Conservation (phyloP, 2,113 vertebrate species). For the Odontophorus gujanensis region DNA sequence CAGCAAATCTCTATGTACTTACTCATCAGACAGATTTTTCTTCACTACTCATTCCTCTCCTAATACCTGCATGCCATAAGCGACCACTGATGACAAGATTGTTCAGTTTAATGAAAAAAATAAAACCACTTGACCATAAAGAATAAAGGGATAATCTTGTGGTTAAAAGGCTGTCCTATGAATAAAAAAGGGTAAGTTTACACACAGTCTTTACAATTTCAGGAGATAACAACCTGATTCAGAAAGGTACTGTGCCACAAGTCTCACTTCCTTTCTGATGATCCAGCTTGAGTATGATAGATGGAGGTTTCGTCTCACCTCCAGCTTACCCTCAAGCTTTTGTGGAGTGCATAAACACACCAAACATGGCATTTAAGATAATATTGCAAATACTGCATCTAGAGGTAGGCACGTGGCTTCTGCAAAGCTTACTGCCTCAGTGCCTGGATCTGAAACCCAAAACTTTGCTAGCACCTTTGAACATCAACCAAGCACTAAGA, state of each 20-base stretch:
- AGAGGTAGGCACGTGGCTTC: neutral
- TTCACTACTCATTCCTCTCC: conserved; percentile 40
- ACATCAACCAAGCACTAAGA: neutral
- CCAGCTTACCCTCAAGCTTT: neutral
- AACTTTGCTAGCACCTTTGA: neutral
- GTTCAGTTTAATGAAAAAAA: conserved; percentile 16
- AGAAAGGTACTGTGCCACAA: neutral
- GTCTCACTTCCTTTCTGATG: neutral
- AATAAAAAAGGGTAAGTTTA: neutral
- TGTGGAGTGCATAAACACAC: neutral
- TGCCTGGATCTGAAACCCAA: neutral
- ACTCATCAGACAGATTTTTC: conserved; percentile 52
- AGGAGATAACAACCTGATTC: neutral
- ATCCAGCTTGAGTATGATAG: neutral
- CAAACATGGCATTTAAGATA: neutral
- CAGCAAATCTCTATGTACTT: conserved; percentile 21
- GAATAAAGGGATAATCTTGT: neutral
- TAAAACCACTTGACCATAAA: neutral
- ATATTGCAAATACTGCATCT: neutral
- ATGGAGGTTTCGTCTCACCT: neutral
- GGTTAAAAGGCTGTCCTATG: neutral
- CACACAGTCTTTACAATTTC: neutral
- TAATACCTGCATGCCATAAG: conserved; percentile 42
- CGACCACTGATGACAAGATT: neutral
- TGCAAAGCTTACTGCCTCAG: neutral